phyloP scores from a whole-genome alignment of 2,888 invertebrate species.

The Xanthorhoe designata region DNA sequence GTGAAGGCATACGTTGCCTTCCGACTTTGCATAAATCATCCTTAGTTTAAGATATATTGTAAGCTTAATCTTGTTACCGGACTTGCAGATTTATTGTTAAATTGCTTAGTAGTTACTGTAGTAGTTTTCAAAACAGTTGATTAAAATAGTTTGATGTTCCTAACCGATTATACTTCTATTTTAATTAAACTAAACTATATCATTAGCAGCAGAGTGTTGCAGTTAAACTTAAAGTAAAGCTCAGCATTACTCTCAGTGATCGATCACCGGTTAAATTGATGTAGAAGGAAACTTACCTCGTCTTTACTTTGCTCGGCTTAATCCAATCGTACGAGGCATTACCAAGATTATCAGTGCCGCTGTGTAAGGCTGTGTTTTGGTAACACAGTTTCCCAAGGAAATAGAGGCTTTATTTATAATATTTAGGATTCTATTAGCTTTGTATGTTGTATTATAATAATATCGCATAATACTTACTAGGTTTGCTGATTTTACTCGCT shows the following conservation, averaged over 20 bases:
- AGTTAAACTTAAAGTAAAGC: constrained; percentile 45
- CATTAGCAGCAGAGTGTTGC: constrained; percentile 12
- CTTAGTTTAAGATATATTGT: too few relatives aligned
- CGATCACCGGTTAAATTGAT: constrained; percentile 56
- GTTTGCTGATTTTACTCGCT: too few relatives aligned
- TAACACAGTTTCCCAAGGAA: not conserved
- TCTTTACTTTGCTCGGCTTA: constrained; percentile 51
- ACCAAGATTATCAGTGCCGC: constrained; percentile 48
- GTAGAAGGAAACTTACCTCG: constrained; percentile 59
- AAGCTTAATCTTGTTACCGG: too few relatives aligned
- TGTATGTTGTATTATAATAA: not conserved
- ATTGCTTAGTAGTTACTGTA: not conserved
- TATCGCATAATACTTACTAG: too few relatives aligned
- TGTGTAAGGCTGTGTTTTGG: constrained; percentile 2
- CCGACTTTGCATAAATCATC: too few relatives aligned
- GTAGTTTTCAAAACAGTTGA: not conserved
- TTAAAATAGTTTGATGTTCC: not conserved
- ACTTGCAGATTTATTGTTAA: too few relatives aligned
- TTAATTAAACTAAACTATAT: constrained; percentile 1
- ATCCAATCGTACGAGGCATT: constrained; percentile 48
- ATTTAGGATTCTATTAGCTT: not conserved
- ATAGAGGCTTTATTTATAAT: not conserved
- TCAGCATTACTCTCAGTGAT: constrained; percentile 56
- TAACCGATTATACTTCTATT: not conserved
- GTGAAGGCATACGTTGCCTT: too few relatives aligned